Percentiles rank a stretch among this genome's conserved stretches.
Conservation (phyloP, 2,113 vertebrate genomes). For the Myanophis thanlyinensis region DNA sequence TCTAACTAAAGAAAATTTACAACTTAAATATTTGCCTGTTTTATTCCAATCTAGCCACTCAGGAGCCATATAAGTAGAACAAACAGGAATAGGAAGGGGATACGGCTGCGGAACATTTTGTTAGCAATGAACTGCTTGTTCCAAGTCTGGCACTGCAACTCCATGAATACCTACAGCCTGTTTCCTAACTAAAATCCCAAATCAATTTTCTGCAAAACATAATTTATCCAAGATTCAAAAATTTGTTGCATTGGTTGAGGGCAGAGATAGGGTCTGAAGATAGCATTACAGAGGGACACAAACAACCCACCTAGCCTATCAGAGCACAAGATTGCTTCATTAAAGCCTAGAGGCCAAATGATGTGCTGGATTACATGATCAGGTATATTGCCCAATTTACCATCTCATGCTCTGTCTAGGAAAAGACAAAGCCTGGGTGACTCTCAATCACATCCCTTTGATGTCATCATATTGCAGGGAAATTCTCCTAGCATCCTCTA, state of each 20-base stretch:
- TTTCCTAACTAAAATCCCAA: slow-evolving; percentile 19
- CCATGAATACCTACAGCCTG: slow-evolving; percentile 5
- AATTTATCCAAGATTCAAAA: neutral
- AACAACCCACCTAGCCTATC: neutral
- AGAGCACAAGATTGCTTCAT: neutral
- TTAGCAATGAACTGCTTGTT: slow-evolving; percentile 36
- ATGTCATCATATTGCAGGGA: neutral
- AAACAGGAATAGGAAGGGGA: slow-evolving; percentile 23
- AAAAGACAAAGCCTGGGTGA: neutral
- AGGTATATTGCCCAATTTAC: neutral
- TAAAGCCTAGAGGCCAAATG: neutral
- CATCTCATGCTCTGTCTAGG: neutral
- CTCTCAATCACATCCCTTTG: neutral
- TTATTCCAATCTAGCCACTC: slow-evolving; percentile 19
- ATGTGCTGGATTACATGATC: neutral
- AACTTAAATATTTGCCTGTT: neutral
- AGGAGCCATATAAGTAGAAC: slow-evolving; percentile 4
- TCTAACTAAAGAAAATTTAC: neutral
- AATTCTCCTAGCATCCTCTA: neutral
- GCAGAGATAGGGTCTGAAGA: neutral
- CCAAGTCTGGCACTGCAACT: slow-evolving; percentile 2
- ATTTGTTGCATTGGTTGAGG: neutral
- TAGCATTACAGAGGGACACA: neutral
- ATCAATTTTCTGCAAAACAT: neutral
- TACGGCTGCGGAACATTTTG: slow-evolving; percentile 16